Evolutionary conservation across 2,797 vertebrate species (phyloP), one percentile per base, ranked within the genome.

Genomic region (Galaxias olidus): DNA sequence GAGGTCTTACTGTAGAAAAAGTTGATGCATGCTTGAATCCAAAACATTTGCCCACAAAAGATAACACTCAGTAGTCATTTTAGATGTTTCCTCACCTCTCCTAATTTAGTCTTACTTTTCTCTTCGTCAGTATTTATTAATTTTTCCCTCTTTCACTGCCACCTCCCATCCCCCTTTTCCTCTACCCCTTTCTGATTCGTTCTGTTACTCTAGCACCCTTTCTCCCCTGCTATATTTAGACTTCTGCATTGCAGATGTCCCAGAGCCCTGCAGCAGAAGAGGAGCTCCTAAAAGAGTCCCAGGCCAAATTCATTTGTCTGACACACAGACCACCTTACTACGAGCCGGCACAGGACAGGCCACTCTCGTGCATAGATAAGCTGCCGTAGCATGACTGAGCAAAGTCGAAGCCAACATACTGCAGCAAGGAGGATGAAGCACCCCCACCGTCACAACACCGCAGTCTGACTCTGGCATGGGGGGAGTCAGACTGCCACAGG

Each of bases 221-320:
- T 74, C 84, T 86, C 84, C 61, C 72, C 66, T 73, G 81, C 84
- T 88, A 90, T 87, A 80, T 71, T 77, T 90, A 87, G 84, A 86
- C 76, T 90, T 86, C 85, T 87, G 84, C 88, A 91, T 88, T 88
- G 88, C 90, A 88, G 86, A 88, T 90, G 78, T 88, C 82, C 80
- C 82, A 68, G 15, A 78, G 82, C 78, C 66, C 81, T 59, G 72
- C 80, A 79, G 67, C 80, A 77, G 65, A 82, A 59, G 79, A 74
- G 72, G 74, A 86, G 75, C 74, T 73, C 46, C 65, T 72, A 65
- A 83, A 30, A 64, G 76, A 86, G 73, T 61, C 73, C 73, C 72
- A 75, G 84, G 66, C 85, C 84, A 85, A 80, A 82, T 50, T 58
- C 4, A 52, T 18, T 50, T 71, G 67, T 57, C 65, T 63, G 65